Base-by-base conservation (phyloP, 2,113 vertebrate species). In the Gambusia affinis region DNA sequence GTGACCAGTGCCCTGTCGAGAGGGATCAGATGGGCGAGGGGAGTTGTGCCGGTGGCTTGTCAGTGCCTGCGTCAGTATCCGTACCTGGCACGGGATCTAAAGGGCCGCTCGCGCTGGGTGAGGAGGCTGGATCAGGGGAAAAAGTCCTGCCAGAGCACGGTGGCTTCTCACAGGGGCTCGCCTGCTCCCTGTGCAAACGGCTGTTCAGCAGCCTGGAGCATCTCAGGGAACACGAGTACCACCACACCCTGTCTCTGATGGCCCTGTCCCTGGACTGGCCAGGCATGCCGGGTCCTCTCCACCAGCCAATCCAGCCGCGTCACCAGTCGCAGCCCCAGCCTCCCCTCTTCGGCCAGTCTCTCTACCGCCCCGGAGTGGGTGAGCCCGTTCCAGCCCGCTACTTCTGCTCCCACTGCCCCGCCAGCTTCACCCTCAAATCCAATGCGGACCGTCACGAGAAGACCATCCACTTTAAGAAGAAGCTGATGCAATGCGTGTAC, bases 361-460 rank as follows among this genome's bases (percentile, higher is more conserved):
- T 86, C 39, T 89, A 70, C 57, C 85, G 69, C 42, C 83, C 87
- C 3, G 33, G 72, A 0, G 73, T 72, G 60, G 17, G 29, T 1
- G 4, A 83, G 4, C 62, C 87, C 0, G 67, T 62, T 14, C 83
- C 93, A 0, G 63, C 86, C 0, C 94, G 95, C 85, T 96, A 96
- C 93, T 91, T 88, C 69, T 95, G 96, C 89, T 91, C 95, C 60
- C 92, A 91, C 27, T 96, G 95, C 64, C 94, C 95, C 0, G 92
- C 94, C 24, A 95, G 95, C 92, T 95, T 95, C 92, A 94, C 95
- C 0, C 92, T 95, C 76, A 96, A 96, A 78, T 96, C 95, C 68
- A 96, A 95, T 12, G 93, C 95, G 8, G 95, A 96, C 39, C 94
- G 92, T 6, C 94, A 93, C 0, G 90, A 95, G 70, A 95, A 96